Conservation (phyloP, 1,140 invertebrate species). For the Neelides sp. region DNA sequence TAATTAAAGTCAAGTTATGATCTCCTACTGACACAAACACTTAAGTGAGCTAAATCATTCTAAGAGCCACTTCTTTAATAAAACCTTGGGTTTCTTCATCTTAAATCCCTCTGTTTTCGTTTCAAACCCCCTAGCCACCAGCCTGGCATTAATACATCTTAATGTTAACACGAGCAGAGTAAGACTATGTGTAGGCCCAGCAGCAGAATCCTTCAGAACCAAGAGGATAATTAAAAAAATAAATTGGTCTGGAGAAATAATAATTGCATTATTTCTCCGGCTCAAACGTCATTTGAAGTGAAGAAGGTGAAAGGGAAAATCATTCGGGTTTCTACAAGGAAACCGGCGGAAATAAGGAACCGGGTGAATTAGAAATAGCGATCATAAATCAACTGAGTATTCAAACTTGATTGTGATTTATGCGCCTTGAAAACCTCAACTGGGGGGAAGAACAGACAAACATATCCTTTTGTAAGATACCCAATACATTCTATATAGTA, state of each 20-base stretch:
- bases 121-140: background rate
- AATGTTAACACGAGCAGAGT: background rate
- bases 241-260: background rate
- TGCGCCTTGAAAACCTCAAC: no score
- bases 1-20: slow-evolving; percentile 23
- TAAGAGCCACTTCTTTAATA: background rate
- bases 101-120: slow-evolving; percentile 9
- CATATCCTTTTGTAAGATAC: no score
- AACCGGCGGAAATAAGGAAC: no score
- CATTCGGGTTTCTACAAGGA: no score
- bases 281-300: slow-evolving; percentile 2
- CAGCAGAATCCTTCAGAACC: slow-evolving; percentile 1
- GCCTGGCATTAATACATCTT: background rate
- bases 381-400: no score
- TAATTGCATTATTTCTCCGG: background rate
- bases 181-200: background rate
- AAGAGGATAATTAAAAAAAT: background rate
- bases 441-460: no score
- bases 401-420: no score
- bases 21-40: slow-evolving; percentile 19
- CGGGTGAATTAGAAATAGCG: no score
- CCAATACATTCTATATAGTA: no score
- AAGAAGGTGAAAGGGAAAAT: background rate
- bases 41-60: slow-evolving; percentile 13
- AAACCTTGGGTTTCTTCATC: background rate